Conservation (phyloP, 2,797 vertebrate species). For the Pangasius macronema region DNA sequence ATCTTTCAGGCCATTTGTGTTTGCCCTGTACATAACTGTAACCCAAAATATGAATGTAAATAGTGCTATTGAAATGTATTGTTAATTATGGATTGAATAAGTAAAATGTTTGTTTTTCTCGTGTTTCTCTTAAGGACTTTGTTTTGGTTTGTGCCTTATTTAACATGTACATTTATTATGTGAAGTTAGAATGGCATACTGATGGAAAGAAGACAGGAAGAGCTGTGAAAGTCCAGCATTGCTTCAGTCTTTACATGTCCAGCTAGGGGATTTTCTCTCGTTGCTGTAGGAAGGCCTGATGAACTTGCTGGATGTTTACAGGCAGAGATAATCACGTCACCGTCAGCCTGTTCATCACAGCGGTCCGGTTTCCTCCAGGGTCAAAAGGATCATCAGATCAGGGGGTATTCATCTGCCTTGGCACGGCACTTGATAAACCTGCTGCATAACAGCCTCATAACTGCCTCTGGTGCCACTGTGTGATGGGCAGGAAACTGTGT, state of each 20-base stretch:
- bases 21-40: constrained; percentile 56
- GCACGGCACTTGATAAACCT: not conserved
- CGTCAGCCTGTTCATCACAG: not conserved
- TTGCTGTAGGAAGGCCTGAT: not conserved
- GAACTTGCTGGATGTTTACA: constrained; percentile 1
- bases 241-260: not conserved
- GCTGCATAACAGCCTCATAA: not conserved
- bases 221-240: not conserved
- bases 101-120: constrained; percentile 62
- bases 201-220: not conserved
- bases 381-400: not conserved
- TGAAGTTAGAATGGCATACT: constrained; percentile 32
- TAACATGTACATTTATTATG: constrained; percentile 70
- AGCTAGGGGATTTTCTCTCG: not conserved
- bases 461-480: not conserved
- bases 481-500: not conserved
- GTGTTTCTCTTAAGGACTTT: constrained; percentile 51
- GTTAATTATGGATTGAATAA: constrained; percentile 56
- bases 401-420: not conserved
- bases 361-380: not conserved
- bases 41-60: constrained; percentile 55
- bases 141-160: constrained; percentile 85
- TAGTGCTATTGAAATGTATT: constrained; percentile 50
- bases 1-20: constrained; percentile 26
- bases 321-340: not conserved